Percentiles rank a stretch among this genome's conserved stretches.
These are phyloP conservation scores for Tetrax tetrax DNA, from an alignment of 2,113 vertebrate species.

Conservation along the genomic window DNA sequence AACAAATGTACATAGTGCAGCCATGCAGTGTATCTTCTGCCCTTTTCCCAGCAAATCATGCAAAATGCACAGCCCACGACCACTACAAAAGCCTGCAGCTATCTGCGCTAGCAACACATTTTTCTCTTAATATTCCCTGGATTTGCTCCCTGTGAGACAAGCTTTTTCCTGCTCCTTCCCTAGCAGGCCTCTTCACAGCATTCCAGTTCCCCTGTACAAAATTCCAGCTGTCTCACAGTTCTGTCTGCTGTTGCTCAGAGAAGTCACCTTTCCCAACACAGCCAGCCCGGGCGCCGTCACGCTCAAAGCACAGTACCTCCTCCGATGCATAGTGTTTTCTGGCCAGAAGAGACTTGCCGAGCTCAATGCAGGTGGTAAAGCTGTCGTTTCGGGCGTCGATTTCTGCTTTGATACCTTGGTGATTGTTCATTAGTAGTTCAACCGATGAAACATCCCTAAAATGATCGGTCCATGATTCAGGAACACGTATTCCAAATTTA, in stretches of 20 bases:
- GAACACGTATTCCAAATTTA: background rate
- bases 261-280: background rate
- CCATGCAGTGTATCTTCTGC: background rate
- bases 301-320: constrained; percentile 77
- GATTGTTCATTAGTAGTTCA: constrained; percentile 98
- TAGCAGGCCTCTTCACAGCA: background rate
- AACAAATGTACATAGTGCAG: background rate
- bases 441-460: constrained; percentile 94
- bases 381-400: constrained; percentile 97
- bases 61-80: background rate
- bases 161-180: background rate
- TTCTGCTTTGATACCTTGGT: constrained; percentile 97
- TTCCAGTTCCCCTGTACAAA: background rate
- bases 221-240: background rate
- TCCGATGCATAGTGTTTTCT: constrained; percentile 94
- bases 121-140: background rate
- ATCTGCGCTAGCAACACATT: background rate
- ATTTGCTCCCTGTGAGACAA: background rate
- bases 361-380: constrained; percentile 93
- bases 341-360: constrained; percentile 92
- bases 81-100: background rate
- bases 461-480: background rate
- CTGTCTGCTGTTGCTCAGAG: background rate
- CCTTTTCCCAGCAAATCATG: background rate
- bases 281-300: background rate